A percentile compares a stretch with the other conserved stretches of the same genome.
Evolutionary conservation across 35 echinoderm and acorn worm species (phyloP).

Genomic region (Apostichopus parvimensis): DNA sequence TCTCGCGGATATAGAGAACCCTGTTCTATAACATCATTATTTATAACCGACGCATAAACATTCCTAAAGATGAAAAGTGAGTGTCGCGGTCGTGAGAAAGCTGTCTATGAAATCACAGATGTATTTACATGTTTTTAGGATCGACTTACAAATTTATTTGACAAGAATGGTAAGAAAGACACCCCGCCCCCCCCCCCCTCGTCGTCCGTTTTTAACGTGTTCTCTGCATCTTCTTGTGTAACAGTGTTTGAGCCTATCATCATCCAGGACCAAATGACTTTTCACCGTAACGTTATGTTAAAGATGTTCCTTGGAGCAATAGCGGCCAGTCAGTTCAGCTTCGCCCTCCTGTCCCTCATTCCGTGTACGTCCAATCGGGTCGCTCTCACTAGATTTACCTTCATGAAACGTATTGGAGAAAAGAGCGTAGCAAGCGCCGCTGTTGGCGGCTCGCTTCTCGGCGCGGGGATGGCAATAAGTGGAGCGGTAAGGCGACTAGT

Average conservation of each 20-base stretch:
- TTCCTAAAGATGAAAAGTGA: too few species aligned
- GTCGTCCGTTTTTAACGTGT: background rate
- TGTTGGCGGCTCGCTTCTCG: constrained; percentile 79
- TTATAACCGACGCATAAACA: too few species aligned
- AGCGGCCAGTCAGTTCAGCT: constrained; percentile 69
- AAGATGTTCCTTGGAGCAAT: constrained; percentile 93
- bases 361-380: constrained; percentile 64
- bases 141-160: background rate
- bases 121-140: too few species aligned
- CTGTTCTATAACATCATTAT: too few species aligned
- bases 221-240: background rate
- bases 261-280: constrained; percentile 90
- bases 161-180: background rate
- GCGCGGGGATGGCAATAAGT: constrained; percentile 79
- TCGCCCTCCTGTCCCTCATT: constrained; percentile 75
- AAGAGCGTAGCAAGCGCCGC: constrained; percentile 58
- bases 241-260: constrained; percentile 86
- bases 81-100: too few species aligned
- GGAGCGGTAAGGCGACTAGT: constrained; percentile 62
- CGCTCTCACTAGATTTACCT: constrained; percentile 55
- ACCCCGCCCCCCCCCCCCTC: background rate
- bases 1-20: too few species aligned
- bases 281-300: constrained; percentile 78
- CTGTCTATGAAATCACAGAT: background rate
- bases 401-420: constrained; percentile 47